Conservation (phyloP, 2,888 invertebrate species). For the Agrochola lychnidis region DNA sequence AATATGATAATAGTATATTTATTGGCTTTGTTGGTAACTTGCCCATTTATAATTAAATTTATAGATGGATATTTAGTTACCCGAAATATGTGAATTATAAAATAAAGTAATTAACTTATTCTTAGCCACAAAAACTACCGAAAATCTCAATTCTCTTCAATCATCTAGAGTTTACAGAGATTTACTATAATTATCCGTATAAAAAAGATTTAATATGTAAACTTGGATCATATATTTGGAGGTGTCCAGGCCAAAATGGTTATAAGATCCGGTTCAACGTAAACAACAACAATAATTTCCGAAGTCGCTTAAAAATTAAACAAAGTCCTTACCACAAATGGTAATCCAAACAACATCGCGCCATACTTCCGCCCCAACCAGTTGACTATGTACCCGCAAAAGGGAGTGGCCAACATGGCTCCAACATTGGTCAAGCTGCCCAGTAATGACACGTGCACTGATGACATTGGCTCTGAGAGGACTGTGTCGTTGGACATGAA, state of each 20-base stretch:
- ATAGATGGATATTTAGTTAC: background rate
- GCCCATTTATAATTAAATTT: background rate
- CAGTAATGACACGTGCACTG: constrained; percentile 75
- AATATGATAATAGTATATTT: background rate
- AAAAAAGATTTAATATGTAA: background rate
- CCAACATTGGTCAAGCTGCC: constrained; percentile 81
- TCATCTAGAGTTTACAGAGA: background rate
- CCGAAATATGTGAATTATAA: background rate
- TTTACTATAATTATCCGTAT: background rate
- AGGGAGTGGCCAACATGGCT: constrained; percentile 76
- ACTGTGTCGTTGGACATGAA: constrained; percentile 79
- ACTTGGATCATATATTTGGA: background rate
- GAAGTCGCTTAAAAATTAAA: background rate
- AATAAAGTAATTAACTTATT: background rate
- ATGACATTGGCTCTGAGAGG: constrained; percentile 75
- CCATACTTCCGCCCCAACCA: constrained; percentile 80
- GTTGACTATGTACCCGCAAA: constrained; percentile 76
- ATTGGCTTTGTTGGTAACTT: background rate
- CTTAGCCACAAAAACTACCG: background rate
- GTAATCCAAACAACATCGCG: constrained; percentile 80
- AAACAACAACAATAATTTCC: background rate
- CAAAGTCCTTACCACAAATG: constrained; percentile 71
- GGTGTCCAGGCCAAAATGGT: background rate
- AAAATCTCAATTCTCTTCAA: background rate
- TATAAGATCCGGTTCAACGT: background rate